Evolutionary conservation across 2,113 vertebrate species (phyloP).

Genomic region (Sakesphorus luctuosus): DNA sequence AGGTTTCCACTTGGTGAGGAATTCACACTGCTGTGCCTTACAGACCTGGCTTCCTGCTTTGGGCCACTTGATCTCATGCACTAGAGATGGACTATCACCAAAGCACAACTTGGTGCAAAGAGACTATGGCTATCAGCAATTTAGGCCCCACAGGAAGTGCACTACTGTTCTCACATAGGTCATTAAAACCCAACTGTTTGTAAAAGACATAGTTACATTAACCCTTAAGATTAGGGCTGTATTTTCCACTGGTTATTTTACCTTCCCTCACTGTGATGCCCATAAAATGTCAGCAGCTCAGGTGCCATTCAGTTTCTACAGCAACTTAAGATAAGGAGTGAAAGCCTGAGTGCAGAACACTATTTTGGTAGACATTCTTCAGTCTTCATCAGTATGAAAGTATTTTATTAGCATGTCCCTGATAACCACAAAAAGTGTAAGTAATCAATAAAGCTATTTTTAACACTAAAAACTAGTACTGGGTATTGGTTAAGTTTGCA

Average conservation of each 20-base stretch:
- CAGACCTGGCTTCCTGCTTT: background rate
- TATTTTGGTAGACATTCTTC: background rate
- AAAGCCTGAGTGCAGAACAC: background rate
- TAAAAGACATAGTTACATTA: background rate
- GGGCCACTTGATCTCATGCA: background rate
- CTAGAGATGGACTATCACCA: background rate
- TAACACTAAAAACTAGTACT: background rate
- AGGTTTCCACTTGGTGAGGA: background rate
- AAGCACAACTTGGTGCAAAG: background rate
- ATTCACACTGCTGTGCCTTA: background rate
- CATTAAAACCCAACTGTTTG: background rate
- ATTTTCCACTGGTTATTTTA: background rate
- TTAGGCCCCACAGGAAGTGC: background rate
- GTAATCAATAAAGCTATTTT: background rate
- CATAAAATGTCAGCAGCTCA: background rate
- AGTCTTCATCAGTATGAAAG: background rate
- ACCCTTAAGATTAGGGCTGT: background rate
- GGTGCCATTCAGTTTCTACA: background rate
- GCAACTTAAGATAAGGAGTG: background rate
- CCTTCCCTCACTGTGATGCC: background rate
- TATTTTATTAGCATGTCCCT: background rate
- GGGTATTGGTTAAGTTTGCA: background rate
- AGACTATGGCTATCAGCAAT: background rate
- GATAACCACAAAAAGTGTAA: background rate
- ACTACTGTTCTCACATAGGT: background rate